Conservation (phyloP, 2,113 vertebrate genomes). For the Crotalus horridus region DNA sequence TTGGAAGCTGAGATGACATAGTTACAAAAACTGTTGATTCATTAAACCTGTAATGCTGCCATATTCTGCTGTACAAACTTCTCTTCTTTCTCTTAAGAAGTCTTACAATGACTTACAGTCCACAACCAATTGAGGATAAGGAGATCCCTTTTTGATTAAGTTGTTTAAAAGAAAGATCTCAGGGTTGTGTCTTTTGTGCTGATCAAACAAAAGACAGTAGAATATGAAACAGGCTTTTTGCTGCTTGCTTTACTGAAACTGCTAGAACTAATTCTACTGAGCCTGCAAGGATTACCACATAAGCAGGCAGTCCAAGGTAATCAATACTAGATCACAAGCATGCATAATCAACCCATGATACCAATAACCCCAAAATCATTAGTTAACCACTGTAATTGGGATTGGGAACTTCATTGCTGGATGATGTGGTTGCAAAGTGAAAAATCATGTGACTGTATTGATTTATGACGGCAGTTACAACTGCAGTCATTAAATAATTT, state of each 20-base stretch:
- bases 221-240: neutral
- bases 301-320: neutral
- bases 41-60: conserved; percentile 12
- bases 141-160: neutral
- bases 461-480: neutral
- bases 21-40: neutral
- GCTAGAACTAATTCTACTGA: neutral
- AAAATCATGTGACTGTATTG: neutral
- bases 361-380: neutral
- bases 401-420: neutral
- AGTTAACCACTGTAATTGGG: neutral
- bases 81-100: neutral
- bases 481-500: neutral
- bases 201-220: neutral
- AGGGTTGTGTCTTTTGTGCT: neutral
- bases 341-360: neutral
- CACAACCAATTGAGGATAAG: neutral
- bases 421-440: neutral
- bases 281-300: neutral
- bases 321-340: neutral
- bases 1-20: neutral
- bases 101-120: neutral
- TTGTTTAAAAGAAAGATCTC: neutral
- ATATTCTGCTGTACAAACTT: conserved; percentile 31
- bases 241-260: neutral